Percentiles rank a stretch among this genome's conserved stretches.
Conservation (phyloP, 1,140 invertebrate genomes). For the Globodera ellingtonae region DNA sequence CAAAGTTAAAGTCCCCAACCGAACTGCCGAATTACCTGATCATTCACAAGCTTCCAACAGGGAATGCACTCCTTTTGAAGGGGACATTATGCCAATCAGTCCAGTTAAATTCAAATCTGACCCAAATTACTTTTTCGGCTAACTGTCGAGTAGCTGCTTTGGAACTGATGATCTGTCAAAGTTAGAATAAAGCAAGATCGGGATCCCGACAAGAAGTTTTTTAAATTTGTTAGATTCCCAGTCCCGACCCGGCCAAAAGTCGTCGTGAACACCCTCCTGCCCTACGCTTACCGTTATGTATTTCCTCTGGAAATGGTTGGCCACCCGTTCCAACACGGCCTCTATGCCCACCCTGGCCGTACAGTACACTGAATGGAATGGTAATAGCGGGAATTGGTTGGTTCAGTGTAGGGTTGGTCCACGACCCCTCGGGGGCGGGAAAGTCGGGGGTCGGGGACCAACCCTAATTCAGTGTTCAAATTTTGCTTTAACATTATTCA, state of each 20-base stretch:
- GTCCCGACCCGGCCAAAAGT: background rate
- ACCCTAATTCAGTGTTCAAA: too few species aligned
- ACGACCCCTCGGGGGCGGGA: too few species aligned
- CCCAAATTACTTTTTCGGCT: background rate
- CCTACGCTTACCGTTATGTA: slow-evolving; percentile 5
- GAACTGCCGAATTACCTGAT: background rate
- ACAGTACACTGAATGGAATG: slow-evolving; percentile 9
- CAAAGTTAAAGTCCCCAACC: background rate
- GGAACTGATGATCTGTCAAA: slow-evolving; percentile 6
- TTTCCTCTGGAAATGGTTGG: slow-evolving; percentile 28
- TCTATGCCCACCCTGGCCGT: slow-evolving; percentile 6
- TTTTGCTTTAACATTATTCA: too few species aligned
- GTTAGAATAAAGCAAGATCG: too few species aligned
- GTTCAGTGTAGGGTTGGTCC: too few species aligned
- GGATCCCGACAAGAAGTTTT: too few species aligned
- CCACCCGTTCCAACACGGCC: slow-evolving; percentile 17
- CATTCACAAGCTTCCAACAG: background rate
- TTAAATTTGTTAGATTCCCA: too few species aligned
- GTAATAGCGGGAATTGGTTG: too few species aligned
- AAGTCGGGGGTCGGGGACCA: too few species aligned
- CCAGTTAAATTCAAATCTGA: background rate
- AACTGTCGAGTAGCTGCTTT: background rate
- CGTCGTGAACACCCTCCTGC: too few species aligned
- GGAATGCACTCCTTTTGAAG: background rate
- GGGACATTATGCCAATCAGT: background rate